A percentile compares a stretch with the other conserved stretches of the same genome.
These are phyloP conservation scores for Hoplodrina ambigua DNA, from an alignment of 2,888 invertebrate species.

Conservation along the genomic window DNA sequence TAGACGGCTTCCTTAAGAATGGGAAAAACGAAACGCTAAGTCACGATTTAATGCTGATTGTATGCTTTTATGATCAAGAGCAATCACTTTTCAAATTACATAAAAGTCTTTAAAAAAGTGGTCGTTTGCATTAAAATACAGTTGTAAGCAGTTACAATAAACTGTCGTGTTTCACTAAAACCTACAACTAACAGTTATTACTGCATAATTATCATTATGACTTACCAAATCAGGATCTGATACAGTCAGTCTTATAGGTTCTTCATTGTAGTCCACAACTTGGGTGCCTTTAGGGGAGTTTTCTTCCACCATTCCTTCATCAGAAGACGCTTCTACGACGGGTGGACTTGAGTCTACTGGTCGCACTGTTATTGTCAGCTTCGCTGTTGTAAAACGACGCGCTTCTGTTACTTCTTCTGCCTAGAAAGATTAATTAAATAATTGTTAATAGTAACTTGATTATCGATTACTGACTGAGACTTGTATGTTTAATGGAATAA, in stretches of 20 bases:
- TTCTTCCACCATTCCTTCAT: constrained; percentile 95
- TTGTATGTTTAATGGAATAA: too few species aligned
- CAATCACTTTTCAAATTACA: too few species aligned
- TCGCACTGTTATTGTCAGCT: constrained; percentile 94
- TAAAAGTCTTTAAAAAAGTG: too few species aligned
- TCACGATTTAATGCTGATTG: too few species aligned
- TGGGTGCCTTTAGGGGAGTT: constrained; percentile 96
- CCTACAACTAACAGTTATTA: not conserved
- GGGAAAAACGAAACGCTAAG: too few species aligned
- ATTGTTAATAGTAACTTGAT: not conserved
- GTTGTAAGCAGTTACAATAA: too few species aligned
- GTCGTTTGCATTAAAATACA: too few species aligned
- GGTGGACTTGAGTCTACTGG: constrained; percentile 97
- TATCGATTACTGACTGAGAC: not conserved
- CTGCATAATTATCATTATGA: constrained; percentile 34
- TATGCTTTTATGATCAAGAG: too few species aligned
- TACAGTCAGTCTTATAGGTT: constrained; percentile 93
- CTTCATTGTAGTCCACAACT: constrained; percentile 92
- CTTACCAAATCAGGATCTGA: constrained; percentile 96
- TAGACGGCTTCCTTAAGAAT: too few species aligned
- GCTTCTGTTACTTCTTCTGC: constrained; percentile 96
- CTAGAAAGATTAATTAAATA: constrained; percentile 74
- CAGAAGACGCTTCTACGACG: constrained; percentile 92
- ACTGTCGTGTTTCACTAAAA: accelerated
- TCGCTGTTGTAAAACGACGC: constrained; percentile 95